A percentile compares a stretch with the other conserved stretches of the same genome.
phyloP scores from a whole-genome alignment of 2,113 vertebrate genomes.

The Silurus meridionalis region DNA sequence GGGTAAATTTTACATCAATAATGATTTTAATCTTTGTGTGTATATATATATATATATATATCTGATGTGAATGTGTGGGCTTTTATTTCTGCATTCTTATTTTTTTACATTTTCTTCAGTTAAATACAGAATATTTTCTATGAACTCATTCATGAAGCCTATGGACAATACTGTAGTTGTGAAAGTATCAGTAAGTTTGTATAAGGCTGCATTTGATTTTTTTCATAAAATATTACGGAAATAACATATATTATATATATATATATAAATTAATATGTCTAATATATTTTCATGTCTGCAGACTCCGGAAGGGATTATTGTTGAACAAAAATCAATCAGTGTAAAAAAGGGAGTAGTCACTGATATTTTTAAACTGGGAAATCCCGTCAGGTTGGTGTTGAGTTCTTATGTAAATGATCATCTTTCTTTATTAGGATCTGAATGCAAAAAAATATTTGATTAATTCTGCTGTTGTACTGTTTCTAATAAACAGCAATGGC shows the following conservation, averaged over 20 bases:
- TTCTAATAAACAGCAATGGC: not conserved
- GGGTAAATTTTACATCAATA: too few species aligned
- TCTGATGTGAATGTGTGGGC: too few species aligned
- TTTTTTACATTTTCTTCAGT: slow-evolving; percentile 56
- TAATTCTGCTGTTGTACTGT: not conserved
- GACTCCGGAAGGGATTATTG: slow-evolving; percentile 65
- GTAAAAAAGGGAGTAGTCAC: slow-evolving; percentile 56
- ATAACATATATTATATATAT: too few species aligned
- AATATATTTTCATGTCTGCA: slow-evolving; percentile 42
- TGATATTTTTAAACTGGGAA: slow-evolving; percentile 55
- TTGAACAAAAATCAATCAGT: slow-evolving; percentile 47
- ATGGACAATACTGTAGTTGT: slow-evolving; percentile 57
- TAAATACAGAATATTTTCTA: slow-evolving; percentile 67
- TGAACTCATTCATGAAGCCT: slow-evolving; percentile 63
- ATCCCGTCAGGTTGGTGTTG: slow-evolving; percentile 63
- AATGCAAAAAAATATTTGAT: too few species aligned
- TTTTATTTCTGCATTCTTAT: not conserved
- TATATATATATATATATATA: too few species aligned
- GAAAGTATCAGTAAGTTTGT: slow-evolving; percentile 63
- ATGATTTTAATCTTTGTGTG: too few species aligned
- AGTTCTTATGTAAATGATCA: too few species aligned
- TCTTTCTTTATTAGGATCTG: too few species aligned
- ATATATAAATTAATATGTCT: not conserved
- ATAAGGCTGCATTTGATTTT: too few species aligned
- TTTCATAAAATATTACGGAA: not conserved